Percentiles rank a stretch among this genome's conserved stretches.
Evolutionary conservation across 2,888 invertebrate genomes (phyloP).

Genomic region (Mythimna pallens): DNA sequence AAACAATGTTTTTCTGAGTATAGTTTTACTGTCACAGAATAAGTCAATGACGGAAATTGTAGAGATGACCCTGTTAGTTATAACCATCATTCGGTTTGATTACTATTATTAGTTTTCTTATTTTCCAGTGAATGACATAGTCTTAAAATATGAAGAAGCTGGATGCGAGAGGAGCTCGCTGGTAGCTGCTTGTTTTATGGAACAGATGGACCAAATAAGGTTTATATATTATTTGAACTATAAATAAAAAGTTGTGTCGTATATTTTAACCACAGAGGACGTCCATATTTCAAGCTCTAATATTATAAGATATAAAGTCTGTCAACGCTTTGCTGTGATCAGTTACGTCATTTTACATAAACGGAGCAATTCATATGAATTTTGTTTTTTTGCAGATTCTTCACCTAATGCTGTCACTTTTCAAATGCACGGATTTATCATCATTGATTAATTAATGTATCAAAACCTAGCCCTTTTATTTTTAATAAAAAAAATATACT

Average conservation of each 20-base stretch:
- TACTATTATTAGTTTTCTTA: neutral
- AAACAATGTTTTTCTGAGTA: too few species aligned
- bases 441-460: neutral
- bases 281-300: neutral
- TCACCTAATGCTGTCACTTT: neutral
- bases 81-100: neutral
- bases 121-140: slow-evolving; percentile 1
- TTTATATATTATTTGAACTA: neutral
- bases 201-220: slow-evolving; percentile 10
- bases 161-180: slow-evolving; percentile 1
- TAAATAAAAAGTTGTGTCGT: neutral
- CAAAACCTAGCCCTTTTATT: neutral
- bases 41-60: too few species aligned
- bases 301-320: neutral
- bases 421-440: neutral
- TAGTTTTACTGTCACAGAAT: too few species aligned
- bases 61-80: too few species aligned
- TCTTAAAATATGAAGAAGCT: neutral
- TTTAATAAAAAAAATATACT: neutral
- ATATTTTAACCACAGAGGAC: too few species aligned
- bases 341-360: too few species aligned
- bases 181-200: slow-evolving; percentile 14
- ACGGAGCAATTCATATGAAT: too few species aligned
- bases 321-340: too few species aligned
- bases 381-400: slow-evolving; percentile 11